A percentile compares a stretch with the other conserved stretches of the same genome.
Evolutionary conservation across 2,797 vertebrate genomes (phyloP).

Genomic region (Acanthopagrus latus): DNA sequence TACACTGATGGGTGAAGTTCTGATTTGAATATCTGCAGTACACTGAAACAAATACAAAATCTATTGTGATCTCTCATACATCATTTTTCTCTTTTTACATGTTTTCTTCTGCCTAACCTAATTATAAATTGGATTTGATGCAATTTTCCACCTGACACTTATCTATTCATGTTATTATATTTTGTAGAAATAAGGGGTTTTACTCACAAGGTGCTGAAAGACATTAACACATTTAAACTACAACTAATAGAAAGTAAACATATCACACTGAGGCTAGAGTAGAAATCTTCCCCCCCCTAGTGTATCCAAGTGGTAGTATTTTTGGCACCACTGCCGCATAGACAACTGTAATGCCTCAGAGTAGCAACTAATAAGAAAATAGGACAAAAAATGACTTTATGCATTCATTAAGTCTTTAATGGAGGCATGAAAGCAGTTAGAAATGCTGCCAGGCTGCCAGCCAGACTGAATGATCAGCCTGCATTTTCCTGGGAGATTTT

Average conservation of each 20-base stretch:
- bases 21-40: conserved; percentile 97
- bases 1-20: conserved; percentile 96
- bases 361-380: too few species aligned
- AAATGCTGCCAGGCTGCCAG: too few species aligned
- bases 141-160: neutral
- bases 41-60: conserved; percentile 77
- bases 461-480: too few species aligned
- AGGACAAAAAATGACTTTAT: too few species aligned
- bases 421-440: too few species aligned
- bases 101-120: neutral
- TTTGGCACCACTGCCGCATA: too few species aligned
- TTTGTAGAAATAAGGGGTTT: neutral
- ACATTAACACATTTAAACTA: neutral
- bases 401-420: too few species aligned
- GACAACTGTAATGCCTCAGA: too few species aligned
- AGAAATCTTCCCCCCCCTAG: too few species aligned
- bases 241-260: neutral
- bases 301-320: too few species aligned
- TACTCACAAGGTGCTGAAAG: neutral
- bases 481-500: too few species aligned
- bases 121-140: neutral
- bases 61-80: neutral
- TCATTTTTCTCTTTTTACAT: neutral
- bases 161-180: neutral
- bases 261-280: neutral